phyloP scores from a whole-genome alignment of 2,888 invertebrate genomes.

The Agriotes lineatus region DNA sequence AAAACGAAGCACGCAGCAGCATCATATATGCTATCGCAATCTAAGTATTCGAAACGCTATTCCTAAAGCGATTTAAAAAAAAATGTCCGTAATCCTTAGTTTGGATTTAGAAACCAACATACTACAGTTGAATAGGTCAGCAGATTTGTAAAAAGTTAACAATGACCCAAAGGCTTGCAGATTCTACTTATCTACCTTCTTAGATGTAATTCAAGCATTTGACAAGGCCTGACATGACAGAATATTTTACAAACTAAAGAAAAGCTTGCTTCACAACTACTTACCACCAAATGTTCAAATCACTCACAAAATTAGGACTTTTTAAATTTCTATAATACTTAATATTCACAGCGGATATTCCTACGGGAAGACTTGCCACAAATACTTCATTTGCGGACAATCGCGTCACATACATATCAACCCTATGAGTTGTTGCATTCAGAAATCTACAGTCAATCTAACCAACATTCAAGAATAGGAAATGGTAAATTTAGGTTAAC shows the following conservation, averaged over 20 bases:
- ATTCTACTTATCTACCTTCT: not conserved
- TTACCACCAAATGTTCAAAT: too few species aligned
- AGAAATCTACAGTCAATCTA: too few species aligned
- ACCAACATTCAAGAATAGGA: not conserved
- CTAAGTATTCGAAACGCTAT: not conserved
- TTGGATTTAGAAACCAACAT: too few species aligned
- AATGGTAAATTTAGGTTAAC: not conserved
- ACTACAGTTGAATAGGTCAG: not conserved
- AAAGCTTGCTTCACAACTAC: not conserved
- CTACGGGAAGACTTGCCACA: too few species aligned
- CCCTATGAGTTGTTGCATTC: too few species aligned
- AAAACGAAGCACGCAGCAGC: not conserved
- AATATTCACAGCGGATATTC: too few species aligned
- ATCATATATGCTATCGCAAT: not conserved
- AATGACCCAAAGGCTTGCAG: not conserved
- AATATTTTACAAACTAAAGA: not conserved
- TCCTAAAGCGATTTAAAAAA: not conserved
- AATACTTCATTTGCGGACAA: too few species aligned
- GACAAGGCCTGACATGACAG: not conserved
- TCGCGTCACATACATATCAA: too few species aligned
- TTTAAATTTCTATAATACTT: too few species aligned
- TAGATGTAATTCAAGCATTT: not conserved
- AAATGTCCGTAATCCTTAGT: not conserved
- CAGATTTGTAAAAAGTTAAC: not conserved
- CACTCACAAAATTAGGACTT: not conserved